These are phyloP conservation scores for Cromileptes altivelis DNA, from an alignment of 2,113 vertebrate species.

Conservation along the genomic window DNA sequence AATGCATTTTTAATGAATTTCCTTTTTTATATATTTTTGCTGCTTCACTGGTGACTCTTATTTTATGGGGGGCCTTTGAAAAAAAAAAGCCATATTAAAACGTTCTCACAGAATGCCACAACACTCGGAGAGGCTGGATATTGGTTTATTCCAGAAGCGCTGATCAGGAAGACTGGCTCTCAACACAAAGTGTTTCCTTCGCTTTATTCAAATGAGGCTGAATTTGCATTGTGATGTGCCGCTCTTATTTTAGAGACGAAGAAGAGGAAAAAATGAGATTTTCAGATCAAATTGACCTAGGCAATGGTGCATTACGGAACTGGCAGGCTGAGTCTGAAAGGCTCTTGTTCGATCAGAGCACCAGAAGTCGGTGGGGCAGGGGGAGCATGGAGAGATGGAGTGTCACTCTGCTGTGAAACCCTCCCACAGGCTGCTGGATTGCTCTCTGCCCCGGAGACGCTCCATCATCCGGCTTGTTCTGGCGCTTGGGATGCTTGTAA, in stretches of 20 bases:
- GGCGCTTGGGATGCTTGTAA: conserved; percentile 69
- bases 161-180: conserved; percentile 99
- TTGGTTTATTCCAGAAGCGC: conserved; percentile 99
- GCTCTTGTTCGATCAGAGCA: conserved; percentile 97
- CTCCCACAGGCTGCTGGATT: conserved; percentile 78
- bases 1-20: conserved; percentile 99
- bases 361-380: conserved; percentile 88
- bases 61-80: conserved; percentile 96
- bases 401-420: conserved; percentile 75
- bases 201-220: conserved; percentile 99
- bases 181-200: conserved; percentile 99
- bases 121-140: conserved; percentile 97
- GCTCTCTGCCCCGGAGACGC: conserved; percentile 59
- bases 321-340: conserved; percentile 99
- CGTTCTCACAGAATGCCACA: conserved; percentile 98
- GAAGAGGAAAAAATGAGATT: conserved; percentile 99
- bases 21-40: conserved; percentile 94
- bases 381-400: conserved; percentile 86
- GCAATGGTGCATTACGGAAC: conserved; percentile 99
- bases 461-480: conserved; percentile 76
- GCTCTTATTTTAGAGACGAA: conserved; percentile 98
- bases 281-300: conserved; percentile 99
- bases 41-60: conserved; percentile 99
- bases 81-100: conserved; percentile 94
- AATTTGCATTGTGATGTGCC: conserved; percentile 99